A percentile compares a stretch with the other conserved stretches of the same genome.
Evolutionary conservation across 2,797 vertebrate species (phyloP).

Genomic region (Epinephelus awoara): DNA sequence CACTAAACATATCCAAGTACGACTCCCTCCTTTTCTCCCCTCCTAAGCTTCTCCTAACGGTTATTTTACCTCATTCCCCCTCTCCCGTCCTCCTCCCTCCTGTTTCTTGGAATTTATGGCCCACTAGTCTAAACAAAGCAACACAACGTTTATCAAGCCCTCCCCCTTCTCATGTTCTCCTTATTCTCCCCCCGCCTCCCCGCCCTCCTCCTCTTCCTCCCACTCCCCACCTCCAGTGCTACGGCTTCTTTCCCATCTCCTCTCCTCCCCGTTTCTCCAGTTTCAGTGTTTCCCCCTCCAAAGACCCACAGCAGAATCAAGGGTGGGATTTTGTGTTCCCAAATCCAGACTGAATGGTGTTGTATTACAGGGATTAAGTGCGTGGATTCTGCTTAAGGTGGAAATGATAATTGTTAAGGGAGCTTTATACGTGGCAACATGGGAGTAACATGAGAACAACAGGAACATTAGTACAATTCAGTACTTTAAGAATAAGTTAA

Average conservation of each 20-base stretch:
- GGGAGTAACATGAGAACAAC: not conserved
- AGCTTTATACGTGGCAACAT: not conserved
- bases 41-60: slow-evolving; percentile 16
- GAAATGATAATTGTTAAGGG: slow-evolving; percentile 21
- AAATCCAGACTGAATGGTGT: slow-evolving; percentile 67
- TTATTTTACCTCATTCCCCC: slow-evolving; percentile 50
- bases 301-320: slow-evolving; percentile 56
- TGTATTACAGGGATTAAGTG: slow-evolving; percentile 65
- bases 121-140: slow-evolving; percentile 77
- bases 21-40: slow-evolving; percentile 3
- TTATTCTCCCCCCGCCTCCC: not conserved
- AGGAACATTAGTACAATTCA: not conserved
- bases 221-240: not conserved
- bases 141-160: slow-evolving; percentile 71
- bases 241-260: not conserved
- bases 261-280: slow-evolving; percentile 45
- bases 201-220: slow-evolving; percentile 5
- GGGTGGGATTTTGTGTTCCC: slow-evolving; percentile 55
- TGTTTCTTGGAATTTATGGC: slow-evolving; percentile 76
- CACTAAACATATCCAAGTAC: not conserved
- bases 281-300: slow-evolving; percentile 43
- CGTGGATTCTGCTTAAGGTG: slow-evolving; percentile 57
- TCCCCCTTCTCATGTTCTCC: slow-evolving; percentile 51
- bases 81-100: slow-evolving; percentile 29
- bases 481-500: slow-evolving; percentile 2